Conservation (phyloP, 2,888 invertebrate genomes). For the Mythimna albipuncta region DNA sequence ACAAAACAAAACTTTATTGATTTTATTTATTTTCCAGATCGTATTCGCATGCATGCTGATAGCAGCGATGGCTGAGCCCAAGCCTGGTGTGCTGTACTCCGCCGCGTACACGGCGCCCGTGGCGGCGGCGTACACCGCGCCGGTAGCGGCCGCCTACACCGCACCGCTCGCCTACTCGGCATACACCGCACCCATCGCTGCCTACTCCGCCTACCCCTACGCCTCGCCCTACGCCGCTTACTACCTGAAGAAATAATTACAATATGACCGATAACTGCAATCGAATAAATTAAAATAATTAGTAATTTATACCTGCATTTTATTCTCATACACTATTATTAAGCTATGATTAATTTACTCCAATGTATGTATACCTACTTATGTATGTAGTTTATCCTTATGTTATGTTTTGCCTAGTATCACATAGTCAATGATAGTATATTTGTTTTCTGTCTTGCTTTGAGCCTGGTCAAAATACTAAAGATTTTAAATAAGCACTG, state of each 20-base stretch:
- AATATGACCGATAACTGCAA: neutral
- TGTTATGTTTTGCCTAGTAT: neutral
- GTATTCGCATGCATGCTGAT: slow-evolving; percentile 80
- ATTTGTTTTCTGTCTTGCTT: neutral
- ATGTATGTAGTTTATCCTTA: neutral
- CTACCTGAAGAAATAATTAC: slow-evolving; percentile 47
- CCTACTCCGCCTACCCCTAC: slow-evolving; percentile 75
- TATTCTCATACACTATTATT: neutral
- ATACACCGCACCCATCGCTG: slow-evolving; percentile 71
- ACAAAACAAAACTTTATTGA: too few species aligned
- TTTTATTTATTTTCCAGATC: slow-evolving; percentile 66
- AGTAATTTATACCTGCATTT: slow-evolving; percentile 1
- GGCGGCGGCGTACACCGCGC: slow-evolving; percentile 73
- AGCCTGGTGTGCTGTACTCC: slow-evolving; percentile 71
- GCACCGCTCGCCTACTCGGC: slow-evolving; percentile 79
- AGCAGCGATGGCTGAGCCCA: slow-evolving; percentile 62
- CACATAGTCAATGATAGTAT: neutral
- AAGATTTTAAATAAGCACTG: neutral
- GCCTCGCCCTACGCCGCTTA: slow-evolving; percentile 68
- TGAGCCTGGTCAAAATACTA: too few species aligned
- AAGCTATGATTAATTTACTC: neutral
- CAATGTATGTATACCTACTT: neutral
- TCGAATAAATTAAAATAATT: slow-evolving; percentile 6
- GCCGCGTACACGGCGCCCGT: slow-evolving; percentile 72
- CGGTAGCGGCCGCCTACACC: slow-evolving; percentile 74